Evolutionary conservation across 2,797 vertebrate species (phyloP).

Genomic region (Scomberomorus guttatus): DNA sequence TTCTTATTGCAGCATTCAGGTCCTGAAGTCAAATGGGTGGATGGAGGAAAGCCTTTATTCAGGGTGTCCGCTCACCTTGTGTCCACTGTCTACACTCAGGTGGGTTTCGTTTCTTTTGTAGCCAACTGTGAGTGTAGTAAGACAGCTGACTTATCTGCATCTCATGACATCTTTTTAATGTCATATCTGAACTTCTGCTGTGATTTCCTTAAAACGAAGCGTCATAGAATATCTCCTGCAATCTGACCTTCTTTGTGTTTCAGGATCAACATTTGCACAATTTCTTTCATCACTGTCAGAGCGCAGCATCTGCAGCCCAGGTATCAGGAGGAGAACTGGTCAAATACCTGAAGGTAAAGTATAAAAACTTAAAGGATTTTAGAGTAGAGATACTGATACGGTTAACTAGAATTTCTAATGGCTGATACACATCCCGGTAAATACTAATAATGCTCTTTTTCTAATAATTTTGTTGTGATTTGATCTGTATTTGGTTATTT

Average conservation of each 20-base stretch:
- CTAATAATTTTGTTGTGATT: background rate
- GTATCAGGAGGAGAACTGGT: conserved; percentile 92
- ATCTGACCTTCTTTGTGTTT: conserved; percentile 15
- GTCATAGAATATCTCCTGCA: background rate
- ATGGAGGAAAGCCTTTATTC: conserved; percentile 94
- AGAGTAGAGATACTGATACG: background rate
- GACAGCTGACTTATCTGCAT: background rate
- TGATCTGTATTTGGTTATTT: background rate
- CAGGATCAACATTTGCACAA: conserved; percentile 99
- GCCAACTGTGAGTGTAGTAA: background rate
- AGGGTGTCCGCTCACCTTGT: conserved; percentile 95
- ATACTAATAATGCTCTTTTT: background rate
- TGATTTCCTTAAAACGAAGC: background rate
- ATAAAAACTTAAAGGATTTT: background rate
- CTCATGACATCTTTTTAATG: background rate
- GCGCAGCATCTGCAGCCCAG: conserved; percentile 85
- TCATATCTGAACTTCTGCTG: background rate
- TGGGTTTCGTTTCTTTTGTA: conserved; percentile 61
- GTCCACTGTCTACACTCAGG: conserved; percentile 98
- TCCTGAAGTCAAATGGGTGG: conserved; percentile 98
- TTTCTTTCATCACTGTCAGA: conserved; percentile 97
- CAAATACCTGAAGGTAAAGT: conserved; percentile 96
- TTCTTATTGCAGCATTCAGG: conserved; percentile 88
- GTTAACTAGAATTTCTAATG: background rate
- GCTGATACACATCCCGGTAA: background rate